Conservation (phyloP, 2,888 invertebrate genomes). For the Tromatobia lineatoria region DNA sequence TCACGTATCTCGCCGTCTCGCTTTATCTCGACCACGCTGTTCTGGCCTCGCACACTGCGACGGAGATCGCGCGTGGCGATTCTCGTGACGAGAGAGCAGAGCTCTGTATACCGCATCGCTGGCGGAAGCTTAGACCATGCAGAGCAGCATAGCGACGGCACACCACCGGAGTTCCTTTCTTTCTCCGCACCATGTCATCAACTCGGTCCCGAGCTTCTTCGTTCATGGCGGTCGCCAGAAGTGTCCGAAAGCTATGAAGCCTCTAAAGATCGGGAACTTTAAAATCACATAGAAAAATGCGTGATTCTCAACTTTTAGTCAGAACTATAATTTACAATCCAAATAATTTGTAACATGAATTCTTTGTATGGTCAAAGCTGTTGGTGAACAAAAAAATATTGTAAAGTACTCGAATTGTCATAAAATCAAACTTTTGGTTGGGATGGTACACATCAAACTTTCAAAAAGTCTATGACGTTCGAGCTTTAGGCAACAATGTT, state of each 20-base stretch:
- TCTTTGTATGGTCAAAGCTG: no score
- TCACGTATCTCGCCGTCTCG: slow-evolving; percentile 72
- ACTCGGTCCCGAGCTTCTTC: background rate
- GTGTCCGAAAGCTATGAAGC: background rate
- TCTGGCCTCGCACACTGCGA: slow-evolving; percentile 39
- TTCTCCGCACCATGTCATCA: background rate
- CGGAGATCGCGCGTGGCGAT: slow-evolving; percentile 67
- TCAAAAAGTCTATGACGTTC: background rate
- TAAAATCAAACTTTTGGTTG: no score
- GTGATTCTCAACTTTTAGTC: no score
- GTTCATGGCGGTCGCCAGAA: background rate
- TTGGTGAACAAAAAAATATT: no score
- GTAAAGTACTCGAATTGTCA: no score
- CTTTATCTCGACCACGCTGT: slow-evolving; percentile 7
- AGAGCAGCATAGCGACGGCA: background rate
- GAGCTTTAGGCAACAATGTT: background rate
- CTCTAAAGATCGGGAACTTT: background rate
- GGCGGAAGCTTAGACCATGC: background rate
- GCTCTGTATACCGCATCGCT: slow-evolving; percentile 8
- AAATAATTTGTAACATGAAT: no score
- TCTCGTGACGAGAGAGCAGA: slow-evolving; percentile 30
- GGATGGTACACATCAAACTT: no score
- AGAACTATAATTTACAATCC: no score
- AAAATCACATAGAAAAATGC: no score
- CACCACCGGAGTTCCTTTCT: background rate